Evolutionary conservation across 2,888 invertebrate genomes (phyloP).

Genomic region (Tipula helvola): DNA sequence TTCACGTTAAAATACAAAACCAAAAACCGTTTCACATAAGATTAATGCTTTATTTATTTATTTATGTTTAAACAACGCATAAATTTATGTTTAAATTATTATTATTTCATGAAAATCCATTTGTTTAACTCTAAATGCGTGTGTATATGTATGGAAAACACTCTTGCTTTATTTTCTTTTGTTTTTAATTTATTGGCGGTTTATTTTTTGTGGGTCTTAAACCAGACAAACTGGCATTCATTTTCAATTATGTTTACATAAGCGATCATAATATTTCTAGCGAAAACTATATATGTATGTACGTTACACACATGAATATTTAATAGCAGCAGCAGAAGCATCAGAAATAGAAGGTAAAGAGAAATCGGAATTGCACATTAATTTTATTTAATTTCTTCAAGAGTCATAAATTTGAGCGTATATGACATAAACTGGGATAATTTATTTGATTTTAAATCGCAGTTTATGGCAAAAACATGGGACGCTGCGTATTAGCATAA

Average conservation of each 20-base stretch:
- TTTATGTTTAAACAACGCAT: background rate
- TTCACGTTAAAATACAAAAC: background rate
- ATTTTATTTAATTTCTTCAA: background rate
- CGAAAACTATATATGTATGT: background rate
- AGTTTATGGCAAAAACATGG: too few species aligned
- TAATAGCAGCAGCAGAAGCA: background rate
- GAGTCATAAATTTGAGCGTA: background rate
- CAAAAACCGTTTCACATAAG: background rate
- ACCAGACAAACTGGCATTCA: background rate
- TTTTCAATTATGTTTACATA: background rate
- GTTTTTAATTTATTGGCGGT: background rate
- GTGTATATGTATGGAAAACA: background rate
- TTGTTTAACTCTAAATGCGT: background rate
- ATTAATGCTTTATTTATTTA: background rate
- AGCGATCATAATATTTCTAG: background rate
- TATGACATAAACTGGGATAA: background rate
- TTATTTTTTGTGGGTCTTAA: background rate
- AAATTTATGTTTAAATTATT: background rate
- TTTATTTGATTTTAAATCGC: background rate
- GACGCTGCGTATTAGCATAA: too few species aligned
- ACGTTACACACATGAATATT: background rate
- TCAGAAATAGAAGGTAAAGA: background rate
- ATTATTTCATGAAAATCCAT: background rate
- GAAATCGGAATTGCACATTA: background rate
- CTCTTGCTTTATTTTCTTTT: background rate